phyloP scores from a whole-genome alignment of 2,113 vertebrate genomes.

The Oncorhynchus keta region DNA sequence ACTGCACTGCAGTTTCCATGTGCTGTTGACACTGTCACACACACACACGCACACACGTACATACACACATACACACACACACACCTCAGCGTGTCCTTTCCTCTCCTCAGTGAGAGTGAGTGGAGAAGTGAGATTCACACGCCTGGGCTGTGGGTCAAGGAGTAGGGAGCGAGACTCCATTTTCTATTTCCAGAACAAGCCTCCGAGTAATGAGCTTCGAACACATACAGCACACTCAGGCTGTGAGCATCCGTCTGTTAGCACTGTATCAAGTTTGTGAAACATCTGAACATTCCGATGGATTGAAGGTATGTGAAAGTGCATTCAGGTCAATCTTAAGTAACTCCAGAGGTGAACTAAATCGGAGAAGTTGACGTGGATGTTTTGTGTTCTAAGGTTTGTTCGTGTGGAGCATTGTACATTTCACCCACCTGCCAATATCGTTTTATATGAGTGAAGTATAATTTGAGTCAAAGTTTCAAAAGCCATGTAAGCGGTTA shows the following conservation, averaged over 20 bases:
- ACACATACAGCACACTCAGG: background rate
- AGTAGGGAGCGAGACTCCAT: background rate
- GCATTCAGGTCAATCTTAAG: background rate
- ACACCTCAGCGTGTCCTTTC: background rate
- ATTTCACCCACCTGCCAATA: background rate
- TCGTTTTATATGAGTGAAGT: background rate
- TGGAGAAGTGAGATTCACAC: background rate
- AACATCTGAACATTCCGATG: background rate
- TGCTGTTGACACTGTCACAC: constrained; percentile 76
- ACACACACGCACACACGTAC: constrained; percentile 1
- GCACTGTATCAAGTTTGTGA: background rate
- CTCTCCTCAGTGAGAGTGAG: background rate
- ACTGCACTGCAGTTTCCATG: constrained; percentile 79
- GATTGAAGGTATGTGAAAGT: background rate
- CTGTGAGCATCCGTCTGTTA: background rate
- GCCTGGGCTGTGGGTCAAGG: background rate
- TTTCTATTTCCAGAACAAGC: background rate
- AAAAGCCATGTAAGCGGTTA: background rate
- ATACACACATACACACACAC: no score
- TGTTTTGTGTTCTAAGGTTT: background rate
- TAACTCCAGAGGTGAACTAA: background rate
- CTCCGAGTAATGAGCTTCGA: background rate
- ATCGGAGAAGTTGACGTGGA: background rate
- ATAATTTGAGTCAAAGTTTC: background rate
- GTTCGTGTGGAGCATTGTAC: background rate